A percentile compares a stretch with the other conserved stretches of the same genome.
Evolutionary conservation across 2,113 vertebrate genomes (phyloP).

Genomic region (Prunella himalayana): DNA sequence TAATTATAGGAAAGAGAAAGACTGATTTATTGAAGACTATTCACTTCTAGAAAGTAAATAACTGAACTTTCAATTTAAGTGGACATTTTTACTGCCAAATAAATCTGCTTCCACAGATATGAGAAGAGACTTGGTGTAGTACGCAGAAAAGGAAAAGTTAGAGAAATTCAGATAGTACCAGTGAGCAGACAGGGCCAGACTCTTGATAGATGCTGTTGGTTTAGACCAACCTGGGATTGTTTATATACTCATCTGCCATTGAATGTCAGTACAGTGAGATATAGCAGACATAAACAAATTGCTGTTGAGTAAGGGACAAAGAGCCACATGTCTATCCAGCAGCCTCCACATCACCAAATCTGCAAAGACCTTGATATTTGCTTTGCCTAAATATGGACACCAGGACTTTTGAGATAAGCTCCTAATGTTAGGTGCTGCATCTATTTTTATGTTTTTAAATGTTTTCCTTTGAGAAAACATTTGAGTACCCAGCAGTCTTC

Average conservation of each 20-base stretch:
- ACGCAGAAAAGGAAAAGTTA: neutral
- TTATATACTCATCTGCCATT: neutral
- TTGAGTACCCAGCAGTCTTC: neutral
- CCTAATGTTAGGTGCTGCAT: neutral
- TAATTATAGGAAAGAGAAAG: conserved; percentile 21
- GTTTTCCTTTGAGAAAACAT: neutral
- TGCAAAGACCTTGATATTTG: neutral
- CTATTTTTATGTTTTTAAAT: neutral
- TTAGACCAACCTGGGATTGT: neutral
- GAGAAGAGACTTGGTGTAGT: neutral
- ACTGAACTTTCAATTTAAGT: conserved; percentile 6
- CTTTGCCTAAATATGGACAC: neutral
- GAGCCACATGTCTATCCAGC: neutral
- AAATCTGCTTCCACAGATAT: conserved; percentile 46
- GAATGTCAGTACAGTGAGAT: neutral
- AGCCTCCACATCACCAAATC: neutral
- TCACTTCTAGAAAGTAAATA: conserved; percentile 8
- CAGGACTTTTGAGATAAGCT: neutral
- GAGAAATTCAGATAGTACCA: neutral
- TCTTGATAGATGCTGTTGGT: neutral
- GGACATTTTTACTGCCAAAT: conserved; percentile 49
- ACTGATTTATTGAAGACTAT: conserved; percentile 33
- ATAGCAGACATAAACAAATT: neutral
- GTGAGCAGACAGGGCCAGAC: neutral
- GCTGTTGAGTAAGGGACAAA: neutral